phyloP scores from a whole-genome alignment of 2,113 vertebrate species.

The Ammodramus savannarum region DNA sequence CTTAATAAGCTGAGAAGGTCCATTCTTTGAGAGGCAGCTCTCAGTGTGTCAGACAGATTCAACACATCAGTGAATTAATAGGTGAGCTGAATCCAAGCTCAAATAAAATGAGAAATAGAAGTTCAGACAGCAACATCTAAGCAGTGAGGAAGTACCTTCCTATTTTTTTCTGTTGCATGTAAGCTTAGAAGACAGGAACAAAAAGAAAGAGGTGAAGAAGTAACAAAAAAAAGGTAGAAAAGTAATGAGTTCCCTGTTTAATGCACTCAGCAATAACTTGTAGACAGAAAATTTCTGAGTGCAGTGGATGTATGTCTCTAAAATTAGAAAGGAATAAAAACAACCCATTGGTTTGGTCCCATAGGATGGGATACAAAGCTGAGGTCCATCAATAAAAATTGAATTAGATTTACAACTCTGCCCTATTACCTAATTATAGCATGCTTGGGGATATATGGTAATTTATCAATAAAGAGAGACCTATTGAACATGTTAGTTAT shows the following conservation, averaged over 20 bases:
- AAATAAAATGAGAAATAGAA: background rate
- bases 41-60: background rate
- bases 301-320: background rate
- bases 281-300: background rate
- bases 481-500: constrained; percentile 44
- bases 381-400: constrained; percentile 55
- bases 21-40: background rate
- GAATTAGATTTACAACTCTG: constrained; percentile 51
- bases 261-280: background rate
- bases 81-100: background rate
- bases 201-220: background rate
- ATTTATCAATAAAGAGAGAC: constrained; percentile 55
- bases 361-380: constrained; percentile 9
- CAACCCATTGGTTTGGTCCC: background rate
- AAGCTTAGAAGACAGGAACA: background rate
- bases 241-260: background rate
- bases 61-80: background rate
- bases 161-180: background rate
- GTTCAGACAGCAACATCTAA: background rate
- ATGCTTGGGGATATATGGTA: constrained; percentile 40
- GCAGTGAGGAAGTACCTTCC: background rate
- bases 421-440: constrained; percentile 51
- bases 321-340: background rate
- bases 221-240: background rate
- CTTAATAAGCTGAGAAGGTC: background rate